A percentile compares a stretch with the other conserved stretches of the same genome.
phyloP scores from a whole-genome alignment of 2,888 invertebrate genomes.

The Mimachlamys varia region DNA sequence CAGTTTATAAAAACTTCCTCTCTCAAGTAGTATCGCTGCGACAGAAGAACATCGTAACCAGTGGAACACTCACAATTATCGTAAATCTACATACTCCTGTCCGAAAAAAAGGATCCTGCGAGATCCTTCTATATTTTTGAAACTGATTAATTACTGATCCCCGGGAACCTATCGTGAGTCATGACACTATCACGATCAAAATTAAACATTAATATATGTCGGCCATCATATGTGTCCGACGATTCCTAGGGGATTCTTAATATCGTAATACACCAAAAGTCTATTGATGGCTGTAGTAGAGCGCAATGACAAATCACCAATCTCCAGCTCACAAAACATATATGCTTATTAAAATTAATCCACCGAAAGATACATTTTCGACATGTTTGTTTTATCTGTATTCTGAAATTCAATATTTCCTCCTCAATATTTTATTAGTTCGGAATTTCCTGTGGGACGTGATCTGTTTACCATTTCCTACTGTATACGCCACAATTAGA shows the following conservation, averaged over 20 bases:
- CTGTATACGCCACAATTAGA: not conserved
- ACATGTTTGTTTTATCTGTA: not conserved
- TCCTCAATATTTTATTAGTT: conserved; percentile 12
- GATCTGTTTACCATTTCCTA: not conserved
- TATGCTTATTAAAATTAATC: not conserved
- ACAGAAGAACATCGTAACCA: not conserved
- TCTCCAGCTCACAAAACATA: not conserved
- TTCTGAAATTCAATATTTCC: conserved; percentile 10
- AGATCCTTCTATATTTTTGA: not conserved
- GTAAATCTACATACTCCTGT: not conserved
- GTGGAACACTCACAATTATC: not conserved
- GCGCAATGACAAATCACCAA: not conserved
- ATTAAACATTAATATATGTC: conserved; percentile 7
- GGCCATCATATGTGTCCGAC: not conserved
- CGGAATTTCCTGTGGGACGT: not conserved
- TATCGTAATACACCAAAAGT: not conserved
- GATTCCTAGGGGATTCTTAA: not conserved
- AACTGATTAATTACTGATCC: conserved; percentile 12
- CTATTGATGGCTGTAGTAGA: not conserved
- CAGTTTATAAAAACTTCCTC: no score
- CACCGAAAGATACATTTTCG: not conserved
- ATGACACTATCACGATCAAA: not conserved
- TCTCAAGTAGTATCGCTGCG: no score
- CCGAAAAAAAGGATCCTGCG: not conserved
- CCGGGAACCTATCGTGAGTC: not conserved